These are phyloP conservation scores for Drosophila merina DNA, from an alignment of 2,888 invertebrate species.

Conservation along the genomic window DNA sequence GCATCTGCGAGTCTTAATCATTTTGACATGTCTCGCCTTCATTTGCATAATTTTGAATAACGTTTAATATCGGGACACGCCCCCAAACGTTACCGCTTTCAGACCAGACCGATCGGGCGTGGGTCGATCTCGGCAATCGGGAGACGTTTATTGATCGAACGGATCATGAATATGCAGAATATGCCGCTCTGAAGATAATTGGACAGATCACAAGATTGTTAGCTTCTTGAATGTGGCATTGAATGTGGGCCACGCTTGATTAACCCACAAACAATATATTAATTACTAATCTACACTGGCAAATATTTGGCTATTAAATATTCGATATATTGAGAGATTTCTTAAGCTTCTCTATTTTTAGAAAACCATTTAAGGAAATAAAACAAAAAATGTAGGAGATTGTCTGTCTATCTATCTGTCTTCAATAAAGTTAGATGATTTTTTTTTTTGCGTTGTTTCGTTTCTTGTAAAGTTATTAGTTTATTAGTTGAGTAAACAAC, in stretches of 20 bases:
- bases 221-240: conserved; percentile 64
- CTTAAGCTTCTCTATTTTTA: background rate
- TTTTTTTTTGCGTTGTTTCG: background rate
- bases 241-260: conserved; percentile 16
- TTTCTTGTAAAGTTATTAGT: background rate
- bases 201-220: conserved; percentile 69
- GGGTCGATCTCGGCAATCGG: conserved; percentile 22
- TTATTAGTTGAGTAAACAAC: conserved; percentile 17
- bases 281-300: conserved; percentile 12
- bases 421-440: background rate
- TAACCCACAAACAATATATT: conserved; percentile 19
- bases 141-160: conserved; percentile 29
- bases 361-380: background rate
- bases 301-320: background rate
- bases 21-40: conserved; percentile 48
- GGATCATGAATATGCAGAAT: conserved; percentile 72
- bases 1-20: conserved; percentile 33
- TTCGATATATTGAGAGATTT: background rate
- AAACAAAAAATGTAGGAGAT: background rate
- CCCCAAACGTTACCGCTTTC: conserved; percentile 26
- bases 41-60: conserved; percentile 67
- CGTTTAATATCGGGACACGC: conserved; percentile 62
- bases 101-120: conserved; percentile 9
- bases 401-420: background rate
- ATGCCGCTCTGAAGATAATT: conserved; percentile 60